phyloP scores from a whole-genome alignment of 2,888 invertebrate species.

The Cantharis rufa region DNA sequence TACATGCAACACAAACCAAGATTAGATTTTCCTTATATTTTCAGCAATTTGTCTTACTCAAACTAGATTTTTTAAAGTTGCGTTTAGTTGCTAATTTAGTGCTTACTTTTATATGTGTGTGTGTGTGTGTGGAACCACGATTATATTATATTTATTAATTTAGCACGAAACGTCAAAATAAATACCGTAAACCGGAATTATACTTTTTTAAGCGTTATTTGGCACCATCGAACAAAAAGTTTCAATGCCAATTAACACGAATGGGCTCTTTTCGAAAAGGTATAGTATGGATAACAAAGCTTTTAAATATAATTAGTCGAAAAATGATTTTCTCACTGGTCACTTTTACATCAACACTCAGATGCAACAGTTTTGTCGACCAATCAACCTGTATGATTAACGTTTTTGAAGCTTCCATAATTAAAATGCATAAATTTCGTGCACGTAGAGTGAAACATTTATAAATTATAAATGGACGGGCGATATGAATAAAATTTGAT shows the following conservation, averaged over 20 bases:
- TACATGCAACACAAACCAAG: conserved; percentile 1
- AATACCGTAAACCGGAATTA: background rate
- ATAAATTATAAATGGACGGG: background rate
- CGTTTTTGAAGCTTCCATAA: background rate
- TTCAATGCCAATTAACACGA: background rate
- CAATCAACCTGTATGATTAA: background rate
- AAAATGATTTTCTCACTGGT: background rate
- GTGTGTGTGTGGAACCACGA: background rate
- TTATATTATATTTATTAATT: conserved; percentile 2
- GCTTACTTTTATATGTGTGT: background rate
- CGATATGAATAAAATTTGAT: background rate
- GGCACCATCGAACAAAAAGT: conserved; percentile 2
- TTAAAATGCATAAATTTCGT: background rate
- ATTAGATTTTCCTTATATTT: background rate
- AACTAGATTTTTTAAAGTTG: background rate
- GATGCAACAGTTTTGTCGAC: background rate
- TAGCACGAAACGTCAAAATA: conserved; percentile 3
- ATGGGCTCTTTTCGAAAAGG: background rate
- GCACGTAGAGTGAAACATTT: background rate
- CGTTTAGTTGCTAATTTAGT: background rate
- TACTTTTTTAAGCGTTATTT: background rate
- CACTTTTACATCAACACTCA: background rate
- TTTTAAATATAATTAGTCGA: background rate
- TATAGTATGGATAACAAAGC: background rate
- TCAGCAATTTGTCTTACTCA: conserved; percentile 2